Conservation (phyloP, 2,113 vertebrate genomes). For the Siniperca chuatsi region DNA sequence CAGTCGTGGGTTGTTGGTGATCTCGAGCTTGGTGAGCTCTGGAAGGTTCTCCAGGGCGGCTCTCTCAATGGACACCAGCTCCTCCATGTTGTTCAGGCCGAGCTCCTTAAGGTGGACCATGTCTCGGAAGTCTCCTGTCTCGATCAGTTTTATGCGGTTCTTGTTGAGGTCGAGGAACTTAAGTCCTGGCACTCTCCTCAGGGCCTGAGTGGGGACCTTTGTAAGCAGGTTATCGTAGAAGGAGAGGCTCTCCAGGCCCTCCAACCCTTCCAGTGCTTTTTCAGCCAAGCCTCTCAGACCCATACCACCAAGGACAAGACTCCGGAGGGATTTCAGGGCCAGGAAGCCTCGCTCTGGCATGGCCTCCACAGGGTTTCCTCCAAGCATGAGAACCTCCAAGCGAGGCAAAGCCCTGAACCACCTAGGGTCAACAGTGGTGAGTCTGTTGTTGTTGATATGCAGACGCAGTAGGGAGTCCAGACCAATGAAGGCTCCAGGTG, state of each 20-base stretch:
- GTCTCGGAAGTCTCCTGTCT: constrained; percentile 90
- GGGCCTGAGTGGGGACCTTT: constrained; percentile 87
- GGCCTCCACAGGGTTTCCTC: constrained; percentile 91
- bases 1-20: constrained; percentile 96
- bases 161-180: constrained; percentile 96
- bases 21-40: constrained; percentile 95
- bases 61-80: constrained; percentile 93
- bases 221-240: constrained; percentile 92
- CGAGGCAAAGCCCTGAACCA: constrained; percentile 91
- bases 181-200: constrained; percentile 89
- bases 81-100: constrained; percentile 95
- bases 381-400: constrained; percentile 95
- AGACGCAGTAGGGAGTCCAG: constrained; percentile 89
- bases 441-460: constrained; percentile 94
- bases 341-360: constrained; percentile 91
- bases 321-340: constrained; percentile 88
- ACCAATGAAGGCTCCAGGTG: constrained; percentile 87
- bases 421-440: constrained; percentile 86
- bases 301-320: constrained; percentile 94
- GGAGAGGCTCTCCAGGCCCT: constrained; percentile 91
- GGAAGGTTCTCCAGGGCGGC: constrained; percentile 93
- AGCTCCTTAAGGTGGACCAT: constrained; percentile 95
- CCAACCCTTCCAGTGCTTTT: constrained; percentile 89
- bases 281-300: constrained; percentile 88
- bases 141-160: constrained; percentile 90